Evolutionary conservation across 2,888 invertebrate genomes (phyloP).

Genomic region (Penaeus monodon): DNA sequence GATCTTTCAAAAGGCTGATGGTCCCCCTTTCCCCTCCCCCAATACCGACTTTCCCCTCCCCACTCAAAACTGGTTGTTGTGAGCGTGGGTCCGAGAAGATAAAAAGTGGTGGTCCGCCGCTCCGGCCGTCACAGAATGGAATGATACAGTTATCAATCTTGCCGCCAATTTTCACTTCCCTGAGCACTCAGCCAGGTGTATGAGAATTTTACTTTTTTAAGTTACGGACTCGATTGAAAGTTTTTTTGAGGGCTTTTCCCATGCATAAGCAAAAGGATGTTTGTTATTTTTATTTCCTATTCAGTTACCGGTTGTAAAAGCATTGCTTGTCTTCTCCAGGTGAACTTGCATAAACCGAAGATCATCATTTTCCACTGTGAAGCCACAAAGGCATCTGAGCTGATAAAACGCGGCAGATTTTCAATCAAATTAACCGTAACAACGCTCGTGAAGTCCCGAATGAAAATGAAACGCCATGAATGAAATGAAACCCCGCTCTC

Average conservation of each 20-base stretch:
- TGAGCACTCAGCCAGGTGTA: constrained; percentile 28
- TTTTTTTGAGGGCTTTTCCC: too few relatives aligned
- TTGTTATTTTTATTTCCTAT: neutral
- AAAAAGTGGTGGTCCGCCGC: too few relatives aligned
- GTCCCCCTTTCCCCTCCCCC: neutral
- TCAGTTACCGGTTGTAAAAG: too few relatives aligned
- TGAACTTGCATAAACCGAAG: too few relatives aligned
- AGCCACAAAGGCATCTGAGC: too few relatives aligned
- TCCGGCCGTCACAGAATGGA: constrained; percentile 12
- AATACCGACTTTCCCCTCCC: neutral
- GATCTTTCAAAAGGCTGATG: neutral
- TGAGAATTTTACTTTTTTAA: constrained; percentile 22
- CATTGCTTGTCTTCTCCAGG: too few relatives aligned
- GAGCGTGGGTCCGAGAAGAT: too few relatives aligned
- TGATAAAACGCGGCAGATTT: neutral
- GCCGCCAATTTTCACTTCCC: constrained; percentile 23
- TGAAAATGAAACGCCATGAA: neutral
- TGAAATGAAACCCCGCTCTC: neutral
- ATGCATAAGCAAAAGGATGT: too few relatives aligned
- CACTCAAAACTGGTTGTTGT: neutral
- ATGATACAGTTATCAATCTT: constrained; percentile 49
- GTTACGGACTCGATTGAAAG: too few relatives aligned
- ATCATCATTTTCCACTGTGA: too few relatives aligned
- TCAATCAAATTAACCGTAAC: constrained; percentile 11
- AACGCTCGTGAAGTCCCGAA: neutral